phyloP scores from a whole-genome alignment of 2,113 vertebrate species.

The Malurus melanocephalus region DNA sequence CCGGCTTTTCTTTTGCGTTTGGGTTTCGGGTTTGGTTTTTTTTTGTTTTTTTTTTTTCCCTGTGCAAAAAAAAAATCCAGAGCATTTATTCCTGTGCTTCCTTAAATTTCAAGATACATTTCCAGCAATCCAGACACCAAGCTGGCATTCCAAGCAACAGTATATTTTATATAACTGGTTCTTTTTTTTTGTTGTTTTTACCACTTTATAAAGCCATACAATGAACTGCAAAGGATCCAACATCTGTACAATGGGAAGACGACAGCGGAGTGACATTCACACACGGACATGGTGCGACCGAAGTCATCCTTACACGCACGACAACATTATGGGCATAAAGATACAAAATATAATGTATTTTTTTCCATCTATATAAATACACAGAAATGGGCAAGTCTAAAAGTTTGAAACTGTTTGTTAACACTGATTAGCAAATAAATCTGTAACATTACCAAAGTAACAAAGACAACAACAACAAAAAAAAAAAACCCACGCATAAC shows the following conservation, averaged over 20 bases:
- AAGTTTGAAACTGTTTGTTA: conserved; percentile 40
- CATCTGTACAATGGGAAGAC: conserved; percentile 81
- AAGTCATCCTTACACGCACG: conserved; percentile 60
- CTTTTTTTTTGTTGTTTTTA: conserved; percentile 76
- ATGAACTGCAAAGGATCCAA: conserved; percentile 79
- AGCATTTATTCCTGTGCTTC: conserved; percentile 37
- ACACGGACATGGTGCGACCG: conserved; percentile 48
- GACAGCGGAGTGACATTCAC: conserved; percentile 77
- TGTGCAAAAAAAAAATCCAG: conserved; percentile 40
- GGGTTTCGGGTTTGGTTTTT: neutral
- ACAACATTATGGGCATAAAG: conserved; percentile 66
- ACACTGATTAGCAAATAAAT: conserved; percentile 65
- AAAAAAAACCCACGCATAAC: neutral
- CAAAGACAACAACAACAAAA: conserved; percentile 17
- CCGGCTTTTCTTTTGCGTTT: neutral
- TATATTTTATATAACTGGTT: conserved; percentile 66
- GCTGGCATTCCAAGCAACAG: conserved; percentile 73
- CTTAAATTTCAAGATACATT: conserved; percentile 16
- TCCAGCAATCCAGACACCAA: conserved; percentile 50
- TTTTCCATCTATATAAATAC: conserved; percentile 83
- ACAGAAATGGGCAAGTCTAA: conserved; percentile 46
- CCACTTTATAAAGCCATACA: conserved; percentile 93
- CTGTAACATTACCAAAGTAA: conserved; percentile 29
- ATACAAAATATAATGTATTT: conserved; percentile 78
- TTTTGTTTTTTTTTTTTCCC: neutral